Evolutionary conservation across 2,113 vertebrate genomes (phyloP), one percentile per base, ranked within the genome.

Genomic region (Macrotus californicus): DNA sequence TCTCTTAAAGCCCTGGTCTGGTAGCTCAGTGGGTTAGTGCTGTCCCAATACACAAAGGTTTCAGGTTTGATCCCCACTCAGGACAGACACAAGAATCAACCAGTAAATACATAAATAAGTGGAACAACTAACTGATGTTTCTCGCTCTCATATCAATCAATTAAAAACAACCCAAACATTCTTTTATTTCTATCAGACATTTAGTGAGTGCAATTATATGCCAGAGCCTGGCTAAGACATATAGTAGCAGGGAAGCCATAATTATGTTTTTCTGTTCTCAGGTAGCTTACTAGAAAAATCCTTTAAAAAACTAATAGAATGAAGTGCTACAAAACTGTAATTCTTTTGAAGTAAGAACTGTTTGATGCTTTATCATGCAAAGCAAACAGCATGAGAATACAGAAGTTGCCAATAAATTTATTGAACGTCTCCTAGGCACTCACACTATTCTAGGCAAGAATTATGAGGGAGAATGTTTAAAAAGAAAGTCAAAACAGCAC

Each of bases 151-250:
- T n/a, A n/a, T 61, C 61, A 31, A 31, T 64, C 61, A 64, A 31
- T 64, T 12, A 61, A 61, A 5, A 89, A 66, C 69, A 91, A 81
- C 18, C 73, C 61, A 75, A 34, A 76, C 29, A 61, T 3, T 76
- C 19, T 94, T 89, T 66, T 83, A 79, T 52, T 94, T 86, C 59
- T 95, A 91, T 79, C 64, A 83, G 36, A 91, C 29, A 95, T 64
- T 67, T 73, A 94, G 0, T 91, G 26, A 84, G 6, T 91, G 21
- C 54, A 94, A 50, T 86, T 50, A 89, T 18, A 84, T 92, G 87
- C 69, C 87, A 96, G 52, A 72, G 29, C 24, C 24, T 96, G 67
- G 73, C 67, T 89, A 80, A 95, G 56, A 96, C 22, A 61, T 12
- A 64, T 0, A 93, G 18, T 90, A 48, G 52, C 14, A 21, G 22